Evolutionary conservation across 2,888 invertebrate genomes (phyloP).

Genomic region (Thymelicus sylvestris): DNA sequence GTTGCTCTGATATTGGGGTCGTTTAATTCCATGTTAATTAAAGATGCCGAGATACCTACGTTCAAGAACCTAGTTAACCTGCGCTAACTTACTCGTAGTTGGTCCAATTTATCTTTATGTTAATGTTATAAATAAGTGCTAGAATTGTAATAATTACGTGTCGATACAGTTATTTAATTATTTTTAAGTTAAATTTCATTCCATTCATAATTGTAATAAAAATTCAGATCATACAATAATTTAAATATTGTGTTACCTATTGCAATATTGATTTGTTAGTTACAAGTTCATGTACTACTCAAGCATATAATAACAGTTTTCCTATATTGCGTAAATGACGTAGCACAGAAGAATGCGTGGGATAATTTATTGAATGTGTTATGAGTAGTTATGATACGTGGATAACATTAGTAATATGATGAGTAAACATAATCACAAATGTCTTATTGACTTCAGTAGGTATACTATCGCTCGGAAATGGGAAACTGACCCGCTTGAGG

Average conservation of each 20-base stretch:
- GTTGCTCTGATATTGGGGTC: conserved; percentile 64
- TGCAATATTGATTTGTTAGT: conserved; percentile 1
- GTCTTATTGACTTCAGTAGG: neutral
- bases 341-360: conserved; percentile 1
- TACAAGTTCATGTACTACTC: conserved; percentile 1
- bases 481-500: neutral
- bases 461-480: neutral
- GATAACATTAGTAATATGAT: conserved; percentile 4
- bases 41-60: conserved; percentile 65
- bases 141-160: neutral
- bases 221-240: neutral
- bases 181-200: neutral
- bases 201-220: neutral
- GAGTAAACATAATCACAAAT: conserved; percentile 10
- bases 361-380: conserved; percentile 14
- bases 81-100: conserved; percentile 33
- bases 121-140: neutral
- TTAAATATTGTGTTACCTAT: neutral
- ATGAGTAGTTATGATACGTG: conserved; percentile 10
- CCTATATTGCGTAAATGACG: neutral
- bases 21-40: conserved; percentile 69
- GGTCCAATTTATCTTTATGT: conserved; percentile 35
- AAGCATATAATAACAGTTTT: neutral
- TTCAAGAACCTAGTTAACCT: conserved; percentile 45
- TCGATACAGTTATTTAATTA: neutral